Evolutionary conservation across 2,888 invertebrate genomes (phyloP), one percentile per base, ranked within the genome.

Genomic region (Eristalis arbustorum): DNA sequence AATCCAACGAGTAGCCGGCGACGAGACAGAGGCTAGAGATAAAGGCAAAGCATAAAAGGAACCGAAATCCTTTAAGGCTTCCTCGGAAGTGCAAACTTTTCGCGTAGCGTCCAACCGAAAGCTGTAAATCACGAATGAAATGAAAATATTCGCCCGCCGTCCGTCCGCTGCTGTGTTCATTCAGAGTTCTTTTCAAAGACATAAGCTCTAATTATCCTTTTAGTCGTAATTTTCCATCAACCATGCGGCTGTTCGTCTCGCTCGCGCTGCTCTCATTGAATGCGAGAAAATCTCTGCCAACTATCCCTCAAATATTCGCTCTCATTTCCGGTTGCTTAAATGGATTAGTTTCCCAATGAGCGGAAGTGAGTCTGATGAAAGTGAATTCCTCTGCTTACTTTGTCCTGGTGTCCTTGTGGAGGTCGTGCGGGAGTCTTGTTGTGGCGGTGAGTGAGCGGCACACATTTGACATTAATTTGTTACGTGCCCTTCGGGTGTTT

Each of bases 291-390:
- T 49, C 49, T 18, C 6, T 18, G 49, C 49, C n/a, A 49, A 18
- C 34, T 34, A 37, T 63, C 37, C 34, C 22, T 34, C 22, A 63
- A 56, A 49, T 63, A 73, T 73, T 73, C 73, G 22, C 34, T 63
- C 63, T 63, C 4, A 8, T 14, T 73, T 73, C 73, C 73, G 73
- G 61, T 63, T 73, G 73, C 73, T 63, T 73, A 73, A 73, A 49
- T 73, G 56, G 73, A 73, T 73, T 73, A 63, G 63, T 73, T 73
- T 73, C 73, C 31, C 23, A 63, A 73, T 73, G 63, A 49, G 18
- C 49, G 49, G 18, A 49, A 49, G 49, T 49, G 49, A 49, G 18
- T 49, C 49, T 49, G 18, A 49, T 18, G 49, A 49, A 49, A 49
- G 18, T 18, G 18, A 49, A 49, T 49, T n/a, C 49, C 49, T 8